Conservation (phyloP, 2,113 vertebrate genomes). For the Calyptommatus sinebrachiatus region DNA sequence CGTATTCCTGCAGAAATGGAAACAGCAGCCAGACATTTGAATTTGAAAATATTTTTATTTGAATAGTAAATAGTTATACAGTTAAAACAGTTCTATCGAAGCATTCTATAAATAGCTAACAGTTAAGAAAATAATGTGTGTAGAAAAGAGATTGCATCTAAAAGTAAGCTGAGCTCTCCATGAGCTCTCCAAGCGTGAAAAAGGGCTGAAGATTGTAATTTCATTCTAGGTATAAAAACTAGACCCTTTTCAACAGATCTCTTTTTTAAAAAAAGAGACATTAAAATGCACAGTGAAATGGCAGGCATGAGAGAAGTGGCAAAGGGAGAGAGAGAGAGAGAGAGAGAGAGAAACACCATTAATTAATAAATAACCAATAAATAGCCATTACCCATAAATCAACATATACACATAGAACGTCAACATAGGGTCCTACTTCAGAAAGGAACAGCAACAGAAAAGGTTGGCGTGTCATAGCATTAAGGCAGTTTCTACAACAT, state of each 20-base stretch:
- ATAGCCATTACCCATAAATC: constrained; percentile 87
- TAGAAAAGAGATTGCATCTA: constrained; percentile 99
- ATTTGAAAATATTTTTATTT: constrained; percentile 99
- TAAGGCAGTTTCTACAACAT: constrained; percentile 96
- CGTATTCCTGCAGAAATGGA: background rate
- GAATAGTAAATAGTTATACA: constrained; percentile 94
- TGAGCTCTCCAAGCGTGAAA: constrained; percentile 72
- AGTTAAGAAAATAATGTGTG: constrained; percentile 99
- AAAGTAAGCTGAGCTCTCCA: constrained; percentile 90
- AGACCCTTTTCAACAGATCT: constrained; percentile 73
- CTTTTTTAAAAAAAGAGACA: constrained; percentile 67
- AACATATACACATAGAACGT: constrained; percentile 91
- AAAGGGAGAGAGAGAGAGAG: constrained; percentile 25
- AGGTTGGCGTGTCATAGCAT: constrained; percentile 71
- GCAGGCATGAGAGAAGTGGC: constrained; percentile 52
- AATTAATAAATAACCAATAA: constrained; percentile 96
- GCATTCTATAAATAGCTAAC: constrained; percentile 99
- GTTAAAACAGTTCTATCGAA: constrained; percentile 95
- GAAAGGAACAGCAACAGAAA: constrained; percentile 67
- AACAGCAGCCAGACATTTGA: constrained; percentile 41
- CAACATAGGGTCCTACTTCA: constrained; percentile 81
- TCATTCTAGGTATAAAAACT: constrained; percentile 80
- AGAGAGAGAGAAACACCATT: constrained; percentile 85
- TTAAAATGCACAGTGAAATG: constrained; percentile 89
- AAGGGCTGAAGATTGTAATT: constrained; percentile 70